Evolutionary conservation across 2,113 vertebrate species (phyloP).

Genomic region (Glareola pratincola): DNA sequence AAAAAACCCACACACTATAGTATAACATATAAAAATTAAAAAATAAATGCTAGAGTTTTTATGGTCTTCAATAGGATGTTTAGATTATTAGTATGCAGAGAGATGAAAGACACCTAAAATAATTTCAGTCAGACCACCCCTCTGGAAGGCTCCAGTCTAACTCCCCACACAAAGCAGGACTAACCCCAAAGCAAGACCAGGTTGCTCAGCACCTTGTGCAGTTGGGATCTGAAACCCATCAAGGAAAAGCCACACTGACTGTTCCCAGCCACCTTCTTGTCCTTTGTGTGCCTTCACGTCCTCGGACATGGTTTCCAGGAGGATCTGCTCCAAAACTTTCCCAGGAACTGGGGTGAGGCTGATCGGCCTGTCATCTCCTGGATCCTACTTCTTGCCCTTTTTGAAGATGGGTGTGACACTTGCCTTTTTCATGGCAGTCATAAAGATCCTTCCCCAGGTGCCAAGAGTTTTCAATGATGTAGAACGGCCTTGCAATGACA

Average conservation of each 20-base stretch:
- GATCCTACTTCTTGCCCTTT: background rate
- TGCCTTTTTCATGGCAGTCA: background rate
- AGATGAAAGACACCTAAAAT: background rate
- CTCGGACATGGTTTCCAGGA: background rate
- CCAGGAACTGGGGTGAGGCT: background rate
- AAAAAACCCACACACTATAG: accelerated
- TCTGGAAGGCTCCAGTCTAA: background rate
- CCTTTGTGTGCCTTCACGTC: background rate
- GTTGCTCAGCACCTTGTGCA: background rate
- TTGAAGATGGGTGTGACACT: background rate
- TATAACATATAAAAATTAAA: background rate
- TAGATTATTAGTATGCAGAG: background rate
- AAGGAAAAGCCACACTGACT: background rate
- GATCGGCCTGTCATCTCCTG: background rate
- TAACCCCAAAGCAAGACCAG: background rate
- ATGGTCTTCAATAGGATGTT: background rate
- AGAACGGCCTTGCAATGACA: background rate
- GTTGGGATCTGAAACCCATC: background rate
- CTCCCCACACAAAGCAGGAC: background rate
- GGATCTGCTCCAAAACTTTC: background rate
- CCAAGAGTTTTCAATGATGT: background rate
- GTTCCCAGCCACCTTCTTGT: background rate
- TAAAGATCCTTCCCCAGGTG: background rate
- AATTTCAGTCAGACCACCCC: background rate
- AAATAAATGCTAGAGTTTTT: background rate